These are phyloP conservation scores for Euleptes europaea DNA, from an alignment of 2,113 vertebrate species.

Conservation along the genomic window DNA sequence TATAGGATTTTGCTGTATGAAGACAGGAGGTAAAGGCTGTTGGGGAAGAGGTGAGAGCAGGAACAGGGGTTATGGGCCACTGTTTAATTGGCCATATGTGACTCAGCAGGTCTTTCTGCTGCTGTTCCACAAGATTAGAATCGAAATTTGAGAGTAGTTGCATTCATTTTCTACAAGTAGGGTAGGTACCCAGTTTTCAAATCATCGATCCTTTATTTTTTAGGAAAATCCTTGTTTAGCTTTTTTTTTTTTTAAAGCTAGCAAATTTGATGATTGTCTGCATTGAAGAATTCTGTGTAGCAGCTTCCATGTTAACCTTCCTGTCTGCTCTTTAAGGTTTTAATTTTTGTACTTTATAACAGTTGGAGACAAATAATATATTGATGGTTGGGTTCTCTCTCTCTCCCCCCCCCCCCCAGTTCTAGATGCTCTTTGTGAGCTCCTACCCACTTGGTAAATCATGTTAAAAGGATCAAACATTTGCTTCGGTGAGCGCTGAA, in stretches of 20 bases:
- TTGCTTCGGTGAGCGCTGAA: slow-evolving; percentile 26
- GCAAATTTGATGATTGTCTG: background rate
- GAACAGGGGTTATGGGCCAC: background rate
- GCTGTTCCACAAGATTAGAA: slow-evolving; percentile 2
- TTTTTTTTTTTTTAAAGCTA: background rate
- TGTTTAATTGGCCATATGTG: background rate
- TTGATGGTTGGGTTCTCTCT: background rate
- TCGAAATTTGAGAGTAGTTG: background rate
- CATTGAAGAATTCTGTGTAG: background rate
- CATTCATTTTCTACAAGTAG: background rate
- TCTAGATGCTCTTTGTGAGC: slow-evolving; percentile 26
- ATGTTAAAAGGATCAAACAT: background rate
- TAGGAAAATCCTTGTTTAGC: background rate
- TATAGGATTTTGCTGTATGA: background rate
- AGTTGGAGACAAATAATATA: slow-evolving; percentile 35
- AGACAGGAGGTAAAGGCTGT: background rate
- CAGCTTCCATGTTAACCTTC: background rate
- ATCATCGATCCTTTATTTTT: background rate
- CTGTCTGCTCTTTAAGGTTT: background rate
- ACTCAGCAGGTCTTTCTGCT: background rate
- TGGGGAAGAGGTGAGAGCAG: background rate
- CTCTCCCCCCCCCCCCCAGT: background rate
- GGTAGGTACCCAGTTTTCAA: background rate
- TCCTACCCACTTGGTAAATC: slow-evolving; percentile 25
- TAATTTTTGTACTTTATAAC: background rate